phyloP scores from a whole-genome alignment of 2,113 vertebrate species.

The Columbina picui region DNA sequence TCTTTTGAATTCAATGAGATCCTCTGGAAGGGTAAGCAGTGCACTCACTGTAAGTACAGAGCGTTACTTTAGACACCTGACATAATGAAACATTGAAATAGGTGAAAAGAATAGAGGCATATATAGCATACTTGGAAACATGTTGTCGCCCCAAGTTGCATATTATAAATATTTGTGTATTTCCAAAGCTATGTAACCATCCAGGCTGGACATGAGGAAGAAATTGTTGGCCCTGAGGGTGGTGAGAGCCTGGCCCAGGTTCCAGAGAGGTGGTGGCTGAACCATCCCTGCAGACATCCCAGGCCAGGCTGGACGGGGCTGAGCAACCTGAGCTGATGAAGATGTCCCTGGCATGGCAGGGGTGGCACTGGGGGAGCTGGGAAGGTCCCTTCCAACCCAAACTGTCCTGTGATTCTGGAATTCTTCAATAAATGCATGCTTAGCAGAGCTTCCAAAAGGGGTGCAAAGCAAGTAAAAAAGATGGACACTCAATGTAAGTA shows the following conservation, averaged over 20 bases:
- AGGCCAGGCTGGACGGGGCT: too few species aligned
- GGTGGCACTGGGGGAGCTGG: too few species aligned
- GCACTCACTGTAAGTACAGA: background rate
- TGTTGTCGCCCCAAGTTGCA: background rate
- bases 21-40: background rate
- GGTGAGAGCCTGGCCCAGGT: too few species aligned
- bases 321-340: too few species aligned
- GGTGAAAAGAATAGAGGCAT: background rate
- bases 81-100: background rate
- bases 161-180: background rate
- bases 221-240: too few species aligned
- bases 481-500: background rate
- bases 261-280: too few species aligned
- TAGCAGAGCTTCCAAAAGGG: background rate
- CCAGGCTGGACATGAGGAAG: background rate
- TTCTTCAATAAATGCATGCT: background rate
- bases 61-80: background rate
- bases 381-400: too few species aligned
- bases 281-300: too few species aligned
- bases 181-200: background rate
- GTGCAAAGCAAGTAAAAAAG: background rate
- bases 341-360: too few species aligned
- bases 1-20: background rate
- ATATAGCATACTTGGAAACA: rapidly evolving
- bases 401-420: background rate